Evolutionary conservation across 2,888 invertebrate species (phyloP).

Genomic region (Pyrocoelia pectoralis): DNA sequence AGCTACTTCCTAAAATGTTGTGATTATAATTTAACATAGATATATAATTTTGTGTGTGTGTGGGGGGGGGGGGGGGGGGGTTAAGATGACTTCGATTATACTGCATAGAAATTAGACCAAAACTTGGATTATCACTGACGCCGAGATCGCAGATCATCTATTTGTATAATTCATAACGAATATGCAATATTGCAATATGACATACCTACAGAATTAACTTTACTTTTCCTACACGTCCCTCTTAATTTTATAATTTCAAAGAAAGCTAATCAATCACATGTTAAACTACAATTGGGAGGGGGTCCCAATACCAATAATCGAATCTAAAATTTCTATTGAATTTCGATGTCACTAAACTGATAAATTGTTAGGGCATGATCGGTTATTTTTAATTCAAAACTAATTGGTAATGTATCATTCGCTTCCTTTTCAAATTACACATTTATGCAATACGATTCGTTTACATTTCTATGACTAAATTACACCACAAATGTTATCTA

Average conservation of each 20-base stretch:
- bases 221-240: not conserved
- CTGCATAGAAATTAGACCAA: no score
- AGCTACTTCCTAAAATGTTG: no score
- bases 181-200: no score
- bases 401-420: conserved; percentile 33
- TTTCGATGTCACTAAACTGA: conserved; percentile 51
- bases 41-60: no score
- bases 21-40: no score
- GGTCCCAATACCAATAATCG: conserved; percentile 44
- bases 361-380: conserved; percentile 54
- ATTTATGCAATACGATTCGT: not conserved
- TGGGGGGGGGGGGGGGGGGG: no score
- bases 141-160: no score
- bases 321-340: conserved; percentile 51
- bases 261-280: conserved; percentile 53
- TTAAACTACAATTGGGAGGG: conserved; percentile 44
- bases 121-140: no score
- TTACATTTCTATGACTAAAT: not conserved
- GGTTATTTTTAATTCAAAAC: conserved; percentile 49
- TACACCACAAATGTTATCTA: not conserved
- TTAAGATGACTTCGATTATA: no score
- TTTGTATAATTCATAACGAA: no score
- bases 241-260: conserved; percentile 7
- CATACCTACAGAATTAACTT: no score
- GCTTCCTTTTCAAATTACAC: conserved; percentile 10